A percentile compares a stretch with the other conserved stretches of the same genome.
Evolutionary conservation across 2,797 vertebrate genomes (phyloP).

Genomic region (Phoxinus dragarum): DNA sequence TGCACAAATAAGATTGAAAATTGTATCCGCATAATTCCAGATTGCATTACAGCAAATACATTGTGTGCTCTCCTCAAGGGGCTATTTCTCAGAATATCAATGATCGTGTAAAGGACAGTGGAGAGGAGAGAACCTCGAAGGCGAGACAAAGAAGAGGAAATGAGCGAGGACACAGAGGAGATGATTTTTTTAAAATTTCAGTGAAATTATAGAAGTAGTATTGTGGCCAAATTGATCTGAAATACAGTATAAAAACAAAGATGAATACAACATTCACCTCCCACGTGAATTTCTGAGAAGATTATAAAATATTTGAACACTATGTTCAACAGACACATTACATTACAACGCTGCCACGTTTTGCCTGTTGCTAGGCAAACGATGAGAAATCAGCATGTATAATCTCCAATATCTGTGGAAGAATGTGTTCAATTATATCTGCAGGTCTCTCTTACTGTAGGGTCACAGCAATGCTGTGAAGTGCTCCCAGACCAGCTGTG

Average conservation of each 20-base stretch:
- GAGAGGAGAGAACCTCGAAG: conserved; percentile 30
- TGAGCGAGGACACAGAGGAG: neutral
- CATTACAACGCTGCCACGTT: neutral
- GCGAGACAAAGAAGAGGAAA: conserved; percentile 34
- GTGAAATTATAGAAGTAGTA: conserved; percentile 21
- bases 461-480: conserved; percentile 26
- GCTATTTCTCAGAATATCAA: conserved; percentile 61
- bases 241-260: conserved; percentile 1
- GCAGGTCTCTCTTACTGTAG: neutral
- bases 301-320: conserved; percentile 24
- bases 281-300: neutral
- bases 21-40: conserved; percentile 62
- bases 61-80: conserved; percentile 56
- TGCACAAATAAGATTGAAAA: conserved; percentile 66
- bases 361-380: conserved; percentile 23
- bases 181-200: conserved; percentile 23
- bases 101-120: conserved; percentile 36
- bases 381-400: conserved; percentile 3
- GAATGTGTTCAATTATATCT: conserved; percentile 26
- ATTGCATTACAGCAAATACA: conserved; percentile 64
- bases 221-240: neutral
- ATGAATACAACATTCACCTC: neutral
- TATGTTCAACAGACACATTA: neutral
- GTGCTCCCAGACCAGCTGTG: conserved; percentile 28
- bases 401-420: conserved; percentile 21